A percentile compares a stretch with the other conserved stretches of the same genome.
phyloP scores from a whole-genome alignment of 2,113 vertebrate genomes.

The Procavia capensis region DNA sequence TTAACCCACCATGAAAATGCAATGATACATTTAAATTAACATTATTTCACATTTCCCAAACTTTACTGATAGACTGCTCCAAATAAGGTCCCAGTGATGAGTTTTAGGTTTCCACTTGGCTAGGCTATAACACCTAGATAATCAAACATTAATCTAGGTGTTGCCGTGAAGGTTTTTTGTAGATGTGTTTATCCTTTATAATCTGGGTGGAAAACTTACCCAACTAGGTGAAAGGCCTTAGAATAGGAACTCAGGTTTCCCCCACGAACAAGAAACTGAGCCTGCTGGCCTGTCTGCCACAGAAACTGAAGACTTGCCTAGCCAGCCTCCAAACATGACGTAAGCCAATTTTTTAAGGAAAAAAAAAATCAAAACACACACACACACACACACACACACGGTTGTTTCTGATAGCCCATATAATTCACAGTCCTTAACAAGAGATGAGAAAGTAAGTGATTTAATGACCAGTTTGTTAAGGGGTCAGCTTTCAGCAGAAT shows the following conservation, averaged over 20 bases:
- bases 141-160: background rate
- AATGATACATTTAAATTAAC: slow-evolving; percentile 5
- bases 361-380: too few species aligned
- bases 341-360: background rate
- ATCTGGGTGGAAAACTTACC: background rate
- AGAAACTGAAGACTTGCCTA: background rate
- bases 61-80: background rate
- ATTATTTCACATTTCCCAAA: slow-evolving; percentile 38
- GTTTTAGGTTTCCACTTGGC: background rate
- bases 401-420: background rate
- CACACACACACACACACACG: too few species aligned
- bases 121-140: background rate
- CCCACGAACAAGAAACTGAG: background rate
- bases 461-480: background rate
- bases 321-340: background rate
- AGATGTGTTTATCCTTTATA: background rate
- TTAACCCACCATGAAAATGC: too few species aligned
- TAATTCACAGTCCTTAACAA: slow-evolving; percentile 18
- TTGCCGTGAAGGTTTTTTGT: background rate
- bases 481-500: slow-evolving; percentile 25
- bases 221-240: background rate
- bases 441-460: background rate
- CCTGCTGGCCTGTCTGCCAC: background rate
- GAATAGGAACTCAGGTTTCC: background rate
- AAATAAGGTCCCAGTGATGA: background rate